These are phyloP conservation scores for Sarcophaga peregrina DNA, from an alignment of 1,140 invertebrate genomes.

Conservation along the genomic window DNA sequence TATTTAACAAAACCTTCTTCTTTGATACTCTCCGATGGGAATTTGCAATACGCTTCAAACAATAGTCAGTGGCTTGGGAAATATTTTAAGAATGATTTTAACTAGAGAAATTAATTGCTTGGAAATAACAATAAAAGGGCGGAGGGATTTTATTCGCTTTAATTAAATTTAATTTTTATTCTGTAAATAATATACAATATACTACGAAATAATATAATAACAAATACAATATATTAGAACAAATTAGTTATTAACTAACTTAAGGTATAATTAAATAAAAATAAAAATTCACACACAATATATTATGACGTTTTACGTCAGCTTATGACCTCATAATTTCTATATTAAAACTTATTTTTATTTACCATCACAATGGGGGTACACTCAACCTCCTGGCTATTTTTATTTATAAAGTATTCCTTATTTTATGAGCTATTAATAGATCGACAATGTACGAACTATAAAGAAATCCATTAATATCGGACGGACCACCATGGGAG, in stretches of 20 bases:
- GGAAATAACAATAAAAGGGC: background rate
- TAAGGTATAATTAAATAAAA: background rate
- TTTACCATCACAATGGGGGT: background rate
- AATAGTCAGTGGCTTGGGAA: background rate
- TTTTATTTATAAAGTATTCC: background rate
- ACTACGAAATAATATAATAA: too few relatives aligned
- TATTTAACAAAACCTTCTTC: too few relatives aligned
- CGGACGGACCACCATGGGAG: too few relatives aligned
- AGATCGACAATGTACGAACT: too few relatives aligned
- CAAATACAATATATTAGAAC: background rate
- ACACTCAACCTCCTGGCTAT: background rate
- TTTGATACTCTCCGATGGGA: too few relatives aligned
- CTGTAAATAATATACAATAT: background rate
- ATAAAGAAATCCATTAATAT: too few relatives aligned
- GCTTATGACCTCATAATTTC: background rate
- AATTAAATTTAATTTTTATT: conserved; percentile 4
- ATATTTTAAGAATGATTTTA: background rate
- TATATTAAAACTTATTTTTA: background rate
- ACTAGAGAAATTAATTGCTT: background rate
- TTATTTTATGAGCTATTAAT: too few relatives aligned
- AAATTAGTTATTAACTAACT: conserved; percentile 3
- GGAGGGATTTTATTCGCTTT: background rate
- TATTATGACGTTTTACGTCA: background rate
- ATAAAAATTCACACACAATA: background rate
- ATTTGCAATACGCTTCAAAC: background rate